Evolutionary conservation across 2,113 vertebrate species (phyloP), one percentile per base, ranked within the genome.

Genomic region (Ranitomeya variabilis): DNA sequence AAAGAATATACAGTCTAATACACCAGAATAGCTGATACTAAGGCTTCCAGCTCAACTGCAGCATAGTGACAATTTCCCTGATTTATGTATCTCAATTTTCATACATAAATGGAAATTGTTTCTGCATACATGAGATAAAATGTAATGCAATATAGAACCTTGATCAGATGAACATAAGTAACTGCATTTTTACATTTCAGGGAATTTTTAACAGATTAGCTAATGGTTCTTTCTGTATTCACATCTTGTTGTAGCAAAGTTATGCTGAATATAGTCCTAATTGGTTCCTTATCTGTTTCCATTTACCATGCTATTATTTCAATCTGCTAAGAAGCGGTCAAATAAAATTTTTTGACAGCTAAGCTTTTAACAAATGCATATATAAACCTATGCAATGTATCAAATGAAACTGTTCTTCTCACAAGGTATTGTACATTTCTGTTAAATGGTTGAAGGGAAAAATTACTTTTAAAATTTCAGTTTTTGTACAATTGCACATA

Each of bases 81-180:
- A 83, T 84, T 83, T 84, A 78, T 84, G 71, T 52, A 89, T 84
- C 81, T 88, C 62, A 80, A 67, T 87, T 87, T 80, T 69, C 64
- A 67, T 55, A 86, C 86, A 52, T 88, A 73, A 88, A 76, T 69
- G 51, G 69, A 89, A 89, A 89, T 67, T 84, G 80, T 89, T 69
- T 84, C 81, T 77, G 87, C 87, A 89, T 83, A 89, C 45, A 64
- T 64, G 69, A 89, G 87, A 89, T 89, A 83, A 89, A 83, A 84
- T 89, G 87, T 77, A 84, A 84, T 83, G 80, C 78, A 83, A 87
- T 77, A 83, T 84, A 89, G 80, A 21, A 64, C 37, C 55, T 89
- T 89, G 71, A 89, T 89, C 87, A 89, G 87, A 89, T 89, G 67
- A 83, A 89, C 71, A 84, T 64, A 84, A 78, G 59, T 78, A 55